Percentiles rank a stretch among this genome's conserved stretches.
These are phyloP conservation scores for Spheniscus humboldti DNA, from an alignment of 2,797 vertebrate genomes.

Conservation along the genomic window DNA sequence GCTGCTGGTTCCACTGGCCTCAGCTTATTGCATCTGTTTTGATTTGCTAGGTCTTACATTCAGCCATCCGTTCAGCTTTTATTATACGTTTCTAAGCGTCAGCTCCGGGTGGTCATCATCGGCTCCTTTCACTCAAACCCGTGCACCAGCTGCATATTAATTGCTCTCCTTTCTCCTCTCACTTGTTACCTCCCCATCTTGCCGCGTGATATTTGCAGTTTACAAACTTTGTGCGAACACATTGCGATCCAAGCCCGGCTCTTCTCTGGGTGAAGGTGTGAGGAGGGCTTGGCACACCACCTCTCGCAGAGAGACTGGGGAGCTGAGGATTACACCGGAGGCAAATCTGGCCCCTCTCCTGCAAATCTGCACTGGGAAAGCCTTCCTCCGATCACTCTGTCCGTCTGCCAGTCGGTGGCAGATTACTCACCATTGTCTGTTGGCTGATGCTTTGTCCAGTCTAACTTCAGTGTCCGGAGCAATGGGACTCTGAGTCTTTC, in stretches of 20 bases:
- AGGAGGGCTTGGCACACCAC: not conserved
- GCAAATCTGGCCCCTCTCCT: not conserved
- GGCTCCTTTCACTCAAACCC: not conserved
- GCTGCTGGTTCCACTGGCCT: constrained; percentile 45
- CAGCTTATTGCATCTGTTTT: constrained; percentile 35
- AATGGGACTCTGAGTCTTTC: not conserved
- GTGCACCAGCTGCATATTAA: constrained; percentile 42
- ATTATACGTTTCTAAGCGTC: constrained; percentile 1
- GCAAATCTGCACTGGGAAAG: not conserved
- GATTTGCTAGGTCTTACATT: constrained; percentile 22
- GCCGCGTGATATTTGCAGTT: not conserved
- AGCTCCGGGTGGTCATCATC: not conserved
- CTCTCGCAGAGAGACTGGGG: not conserved
- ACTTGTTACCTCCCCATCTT: not conserved
- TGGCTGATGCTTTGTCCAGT: not conserved
- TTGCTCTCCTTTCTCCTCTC: not conserved
- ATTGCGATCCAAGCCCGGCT: not conserved
- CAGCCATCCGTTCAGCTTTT: constrained; percentile 34
- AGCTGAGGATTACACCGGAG: not conserved
- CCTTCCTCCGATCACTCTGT: not conserved
- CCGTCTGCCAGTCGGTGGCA: not conserved
- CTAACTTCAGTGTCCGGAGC: not conserved
- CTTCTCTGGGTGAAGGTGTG: not conserved
- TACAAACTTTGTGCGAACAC: not conserved
- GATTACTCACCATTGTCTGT: not conserved